Conservation (phyloP, 2,888 invertebrate genomes). For the Dynastes maya region DNA sequence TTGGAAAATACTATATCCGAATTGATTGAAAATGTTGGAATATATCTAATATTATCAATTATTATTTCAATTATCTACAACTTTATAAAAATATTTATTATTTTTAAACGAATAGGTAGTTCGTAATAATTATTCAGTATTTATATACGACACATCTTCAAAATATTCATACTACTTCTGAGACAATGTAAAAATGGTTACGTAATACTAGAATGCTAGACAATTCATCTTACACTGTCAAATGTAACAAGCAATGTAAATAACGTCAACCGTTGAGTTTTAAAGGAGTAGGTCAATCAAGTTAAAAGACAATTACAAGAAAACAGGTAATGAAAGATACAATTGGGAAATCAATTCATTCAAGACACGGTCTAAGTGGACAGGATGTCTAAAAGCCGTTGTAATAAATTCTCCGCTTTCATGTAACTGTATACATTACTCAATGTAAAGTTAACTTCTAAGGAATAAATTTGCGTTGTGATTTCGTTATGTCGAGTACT, state of each 20-base stretch:
- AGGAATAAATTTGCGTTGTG: conserved; percentile 18
- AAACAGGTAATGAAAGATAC: not conserved
- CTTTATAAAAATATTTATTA: too few relatives aligned
- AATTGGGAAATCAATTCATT: conserved; percentile 15
- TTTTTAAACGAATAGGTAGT: too few relatives aligned
- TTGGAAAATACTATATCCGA: too few relatives aligned
- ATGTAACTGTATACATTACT: conserved; percentile 2
- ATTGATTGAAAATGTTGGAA: too few relatives aligned
- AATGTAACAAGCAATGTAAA: conserved; percentile 6
- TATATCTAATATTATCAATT: too few relatives aligned
- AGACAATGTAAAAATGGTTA: too few relatives aligned
- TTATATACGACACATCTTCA: too few relatives aligned
- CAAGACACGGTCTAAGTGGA: not conserved
- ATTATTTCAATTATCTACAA: too few relatives aligned
- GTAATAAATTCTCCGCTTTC: conserved; percentile 20
- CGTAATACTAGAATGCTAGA: too few relatives aligned
- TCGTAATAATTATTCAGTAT: too few relatives aligned
- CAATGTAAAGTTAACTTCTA: not conserved
- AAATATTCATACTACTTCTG: too few relatives aligned
- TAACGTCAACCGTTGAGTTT: conserved; percentile 8
- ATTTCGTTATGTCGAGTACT: not conserved
- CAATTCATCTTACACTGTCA: conserved; percentile 7
- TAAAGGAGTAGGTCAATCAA: conserved; percentile 21
- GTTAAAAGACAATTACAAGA: conserved; percentile 31
- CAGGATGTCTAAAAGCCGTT: not conserved